A percentile compares a stretch with the other conserved stretches of the same genome.
Conservation (phyloP, 2,113 vertebrate species). For the Morone saxatilis region DNA sequence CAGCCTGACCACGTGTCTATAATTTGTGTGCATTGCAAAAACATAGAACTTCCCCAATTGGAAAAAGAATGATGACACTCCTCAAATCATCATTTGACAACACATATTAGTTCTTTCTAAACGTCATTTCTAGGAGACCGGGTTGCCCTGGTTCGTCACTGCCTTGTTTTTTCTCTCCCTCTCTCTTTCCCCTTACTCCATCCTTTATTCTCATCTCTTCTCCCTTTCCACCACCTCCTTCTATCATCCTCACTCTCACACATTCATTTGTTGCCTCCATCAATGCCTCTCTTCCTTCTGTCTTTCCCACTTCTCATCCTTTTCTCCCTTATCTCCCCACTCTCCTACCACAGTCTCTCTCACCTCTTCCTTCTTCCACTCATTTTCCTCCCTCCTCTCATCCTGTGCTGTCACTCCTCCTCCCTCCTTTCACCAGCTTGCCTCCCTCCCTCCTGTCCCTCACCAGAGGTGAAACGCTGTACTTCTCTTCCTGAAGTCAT, state of each 20-base stretch:
- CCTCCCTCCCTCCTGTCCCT: slow-evolving; percentile 58
- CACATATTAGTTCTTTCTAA: neutral
- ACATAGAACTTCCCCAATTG: neutral
- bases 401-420: slow-evolving; percentile 14
- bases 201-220: neutral
- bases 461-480: slow-evolving; percentile 73
- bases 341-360: neutral
- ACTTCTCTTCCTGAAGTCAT: slow-evolving; percentile 85
- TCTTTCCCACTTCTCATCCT: neutral
- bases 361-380: neutral
- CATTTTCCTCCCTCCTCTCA: slow-evolving; percentile 21
- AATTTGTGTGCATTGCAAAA: neutral
- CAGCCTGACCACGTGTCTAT: no score
- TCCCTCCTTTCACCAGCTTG: slow-evolving; percentile 15
- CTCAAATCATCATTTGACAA: neutral
- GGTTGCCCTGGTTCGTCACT: neutral
- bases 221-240: neutral
- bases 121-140: neutral
- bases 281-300: neutral
- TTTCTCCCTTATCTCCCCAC: slow-evolving; percentile 14
- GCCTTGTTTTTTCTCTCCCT: neutral
- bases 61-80: neutral
- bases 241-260: neutral
- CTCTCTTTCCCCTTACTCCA: neutral
- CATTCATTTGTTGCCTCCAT: slow-evolving; percentile 23